phyloP scores from a whole-genome alignment of 2,797 vertebrate species.

The Pangasius krempfi region DNA sequence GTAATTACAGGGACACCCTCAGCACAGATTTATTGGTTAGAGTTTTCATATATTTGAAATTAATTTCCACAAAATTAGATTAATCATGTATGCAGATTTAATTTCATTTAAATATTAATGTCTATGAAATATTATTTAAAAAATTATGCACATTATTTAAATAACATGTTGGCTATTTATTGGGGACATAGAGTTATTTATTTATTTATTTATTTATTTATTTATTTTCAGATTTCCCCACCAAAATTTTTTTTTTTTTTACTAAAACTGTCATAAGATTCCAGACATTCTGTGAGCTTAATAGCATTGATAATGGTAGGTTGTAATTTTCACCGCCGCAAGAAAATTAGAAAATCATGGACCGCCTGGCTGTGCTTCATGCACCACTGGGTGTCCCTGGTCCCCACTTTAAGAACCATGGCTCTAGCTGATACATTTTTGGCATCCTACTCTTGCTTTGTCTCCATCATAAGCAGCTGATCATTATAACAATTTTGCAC shows the following conservation, averaged over 20 bases:
- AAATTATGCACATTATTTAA: background rate
- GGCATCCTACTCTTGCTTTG: background rate
- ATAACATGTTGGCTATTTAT: background rate
- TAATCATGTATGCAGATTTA: background rate
- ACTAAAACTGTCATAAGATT: background rate
- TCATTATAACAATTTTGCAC: constrained; percentile 17
- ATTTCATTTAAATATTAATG: background rate
- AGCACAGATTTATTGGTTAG: background rate
- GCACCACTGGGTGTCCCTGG: background rate
- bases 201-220: background rate
- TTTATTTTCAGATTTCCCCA: background rate
- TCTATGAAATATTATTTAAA: background rate
- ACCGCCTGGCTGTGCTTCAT: too few relatives aligned
- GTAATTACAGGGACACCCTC: background rate
- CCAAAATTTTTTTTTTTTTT: background rate
- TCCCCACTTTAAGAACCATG: background rate
- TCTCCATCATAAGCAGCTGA: background rate
- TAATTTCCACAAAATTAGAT: background rate
- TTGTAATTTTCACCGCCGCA: background rate
- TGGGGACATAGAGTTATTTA: background rate
- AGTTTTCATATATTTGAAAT: background rate
- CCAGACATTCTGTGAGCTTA: background rate
- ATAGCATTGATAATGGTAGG: background rate
- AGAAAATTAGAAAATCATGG: background rate
- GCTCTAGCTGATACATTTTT: background rate